A percentile compares a stretch with the other conserved stretches of the same genome.
These are phyloP conservation scores for Plumapathes pennacea DNA, from an alignment of 92 coral and sea anemone genomes.

Conservation along the genomic window DNA sequence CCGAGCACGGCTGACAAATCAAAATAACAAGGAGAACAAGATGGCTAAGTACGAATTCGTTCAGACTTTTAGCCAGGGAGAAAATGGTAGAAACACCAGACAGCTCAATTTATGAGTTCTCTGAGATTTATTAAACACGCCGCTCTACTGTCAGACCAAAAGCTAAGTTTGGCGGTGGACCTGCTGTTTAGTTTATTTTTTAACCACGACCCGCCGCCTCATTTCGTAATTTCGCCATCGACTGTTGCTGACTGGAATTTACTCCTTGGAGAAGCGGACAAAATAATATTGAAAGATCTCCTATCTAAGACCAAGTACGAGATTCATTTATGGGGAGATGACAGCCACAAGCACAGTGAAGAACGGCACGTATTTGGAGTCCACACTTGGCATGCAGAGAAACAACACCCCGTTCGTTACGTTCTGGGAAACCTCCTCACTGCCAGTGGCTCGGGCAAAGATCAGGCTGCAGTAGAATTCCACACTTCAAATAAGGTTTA, in stretches of 20 bases:
- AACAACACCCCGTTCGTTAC: background rate
- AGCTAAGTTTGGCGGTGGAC: conserved; percentile 5
- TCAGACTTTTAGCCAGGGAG: background rate
- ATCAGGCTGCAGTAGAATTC: conserved; percentile 13
- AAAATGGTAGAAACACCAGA: conserved; percentile 1
- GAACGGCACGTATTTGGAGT: conserved; percentile 22
- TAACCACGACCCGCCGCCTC: conserved; percentile 4
- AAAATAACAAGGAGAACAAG: no score
- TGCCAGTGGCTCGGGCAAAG: conserved; percentile 24
- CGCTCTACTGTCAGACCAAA: conserved; percentile 7
- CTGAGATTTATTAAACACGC: conserved; percentile 15
- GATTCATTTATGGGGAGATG: conserved; percentile 20
- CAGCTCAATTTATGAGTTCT: conserved; percentile 8
- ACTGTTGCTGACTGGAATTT: conserved; percentile 3
- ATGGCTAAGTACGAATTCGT: no score
- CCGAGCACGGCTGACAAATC: no score
- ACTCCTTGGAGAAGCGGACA: conserved; percentile 20
- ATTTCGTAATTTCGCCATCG: conserved; percentile 11
- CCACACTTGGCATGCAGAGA: conserved; percentile 10
- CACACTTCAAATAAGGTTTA: conserved; percentile 5
- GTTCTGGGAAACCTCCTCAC: conserved; percentile 11
- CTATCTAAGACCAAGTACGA: background rate
- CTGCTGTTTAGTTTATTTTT: conserved; percentile 2
- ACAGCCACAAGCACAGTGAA: conserved; percentile 13
- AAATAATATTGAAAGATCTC: background rate